phyloP scores from a whole-genome alignment of 2,888 invertebrate species.

The Macrophya alboannulata region DNA sequence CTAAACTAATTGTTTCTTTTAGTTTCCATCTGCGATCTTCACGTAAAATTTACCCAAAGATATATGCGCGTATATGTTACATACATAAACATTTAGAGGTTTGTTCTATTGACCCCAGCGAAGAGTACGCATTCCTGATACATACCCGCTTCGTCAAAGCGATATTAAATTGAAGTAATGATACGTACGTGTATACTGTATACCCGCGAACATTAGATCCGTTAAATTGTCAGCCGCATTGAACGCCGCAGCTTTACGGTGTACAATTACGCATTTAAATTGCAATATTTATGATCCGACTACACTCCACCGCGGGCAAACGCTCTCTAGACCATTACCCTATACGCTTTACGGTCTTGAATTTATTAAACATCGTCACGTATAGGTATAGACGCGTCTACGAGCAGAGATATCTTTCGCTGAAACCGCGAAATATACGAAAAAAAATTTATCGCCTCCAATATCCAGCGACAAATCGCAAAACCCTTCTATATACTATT shows the following conservation, averaged over 20 bases:
- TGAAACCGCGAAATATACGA: neutral
- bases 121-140: neutral
- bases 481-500: slow-evolving; percentile 25
- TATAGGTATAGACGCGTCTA: too few relatives aligned
- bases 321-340: neutral
- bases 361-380: slow-evolving; percentile 1
- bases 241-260: neutral
- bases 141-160: neutral
- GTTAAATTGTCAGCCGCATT: slow-evolving; percentile 13
- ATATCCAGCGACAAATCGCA: slow-evolving; percentile 36
- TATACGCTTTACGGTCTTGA: neutral
- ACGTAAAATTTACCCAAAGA: neutral
- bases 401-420: neutral
- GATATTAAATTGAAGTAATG: slow-evolving; percentile 30
- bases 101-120: neutral
- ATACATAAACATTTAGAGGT: neutral
- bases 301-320: slow-evolving; percentile 21
- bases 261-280: slow-evolving; percentile 37
- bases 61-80: neutral
- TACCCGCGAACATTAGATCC: slow-evolving; percentile 1
- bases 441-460: slow-evolving; percentile 14
- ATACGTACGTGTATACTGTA: neutral
- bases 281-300: slow-evolving; percentile 26
- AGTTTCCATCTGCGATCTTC: neutral
- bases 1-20: neutral